Evolutionary conservation across 2,113 vertebrate species (phyloP).

Genomic region (Misgurnus anguillicaudatus): DNA sequence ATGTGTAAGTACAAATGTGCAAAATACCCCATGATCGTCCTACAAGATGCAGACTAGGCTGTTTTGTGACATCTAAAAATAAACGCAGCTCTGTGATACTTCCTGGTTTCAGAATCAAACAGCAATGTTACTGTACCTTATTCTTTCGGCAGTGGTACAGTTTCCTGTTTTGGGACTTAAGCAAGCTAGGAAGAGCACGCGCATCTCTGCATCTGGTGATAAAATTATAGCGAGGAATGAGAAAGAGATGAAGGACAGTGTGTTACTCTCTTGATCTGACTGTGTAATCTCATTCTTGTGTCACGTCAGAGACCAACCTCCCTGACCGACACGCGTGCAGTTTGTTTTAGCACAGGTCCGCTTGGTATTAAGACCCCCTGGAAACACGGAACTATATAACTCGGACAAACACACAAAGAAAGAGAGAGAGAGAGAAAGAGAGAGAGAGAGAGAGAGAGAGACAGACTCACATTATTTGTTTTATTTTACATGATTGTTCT

Average conservation of each 20-base stretch:
- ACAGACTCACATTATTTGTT: background rate
- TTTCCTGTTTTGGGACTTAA: conserved; percentile 87
- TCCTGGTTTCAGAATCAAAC: conserved; percentile 21
- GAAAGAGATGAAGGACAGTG: background rate
- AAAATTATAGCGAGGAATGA: background rate
- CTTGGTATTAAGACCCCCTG: conserved; percentile 44
- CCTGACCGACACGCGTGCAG: background rate
- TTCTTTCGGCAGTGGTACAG: conserved; percentile 85
- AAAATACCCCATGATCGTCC: background rate
- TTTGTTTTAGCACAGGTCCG: conserved; percentile 22
- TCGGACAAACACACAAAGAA: background rate
- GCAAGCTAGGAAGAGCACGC: conserved; percentile 83
- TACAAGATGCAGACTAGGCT: background rate
- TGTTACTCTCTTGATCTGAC: conserved; percentile 1
- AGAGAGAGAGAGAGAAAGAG: too few relatives aligned
- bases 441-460: too few relatives aligned
- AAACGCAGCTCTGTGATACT: background rate
- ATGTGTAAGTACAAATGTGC: background rate
- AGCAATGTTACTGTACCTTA: conserved; percentile 75
- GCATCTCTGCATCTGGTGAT: conserved; percentile 70
- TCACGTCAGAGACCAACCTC: conserved; percentile 22
- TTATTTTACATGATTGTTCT: background rate
- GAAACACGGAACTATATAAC: conserved; percentile 48
- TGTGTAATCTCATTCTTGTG: background rate
- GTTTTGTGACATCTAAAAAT: conserved; percentile 3